Evolutionary conservation across 1,140 invertebrate genomes (phyloP).

Genomic region (Aporrectodea caliginosa): DNA sequence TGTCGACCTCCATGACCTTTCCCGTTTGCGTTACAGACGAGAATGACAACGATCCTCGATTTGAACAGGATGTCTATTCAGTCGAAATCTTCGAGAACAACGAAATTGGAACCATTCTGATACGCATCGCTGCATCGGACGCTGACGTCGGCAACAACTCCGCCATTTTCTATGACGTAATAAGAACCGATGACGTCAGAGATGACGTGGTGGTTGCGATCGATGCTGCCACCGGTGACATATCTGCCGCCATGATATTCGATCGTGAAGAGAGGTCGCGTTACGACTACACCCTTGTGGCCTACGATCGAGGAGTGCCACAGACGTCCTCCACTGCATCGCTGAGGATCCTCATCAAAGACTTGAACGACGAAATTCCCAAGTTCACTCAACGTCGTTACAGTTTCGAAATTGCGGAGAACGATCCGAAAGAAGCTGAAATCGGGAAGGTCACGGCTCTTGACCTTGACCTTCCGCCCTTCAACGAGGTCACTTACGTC

Average conservation of each 20-base stretch:
- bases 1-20: conserved; percentile 34
- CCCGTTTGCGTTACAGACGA: conserved; percentile 39
- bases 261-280: not conserved
- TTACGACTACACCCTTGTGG: not conserved
- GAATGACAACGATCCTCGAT: conserved; percentile 41
- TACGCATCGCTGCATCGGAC: conserved; percentile 60
- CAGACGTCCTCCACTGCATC: not conserved
- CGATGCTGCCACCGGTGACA: conserved; percentile 77
- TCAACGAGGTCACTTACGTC: conserved; percentile 2
- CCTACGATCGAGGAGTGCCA: not conserved
- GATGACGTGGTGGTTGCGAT: conserved; percentile 69
- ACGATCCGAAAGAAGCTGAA: not conserved
- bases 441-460: conserved; percentile 8
- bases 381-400: not conserved
- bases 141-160: conserved; percentile 23
- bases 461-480: conserved; percentile 3
- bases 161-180: conserved; percentile 30
- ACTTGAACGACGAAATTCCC: not conserved
- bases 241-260: conserved; percentile 59
- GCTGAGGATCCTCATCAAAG: not conserved
- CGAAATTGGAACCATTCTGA: conserved; percentile 39
- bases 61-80: conserved; percentile 36
- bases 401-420: not conserved
- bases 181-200: not conserved
- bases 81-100: conserved; percentile 37